A percentile compares a stretch with the other conserved stretches of the same genome.
These are phyloP conservation scores for Plebejus melissa DNA, from an alignment of 2,888 invertebrate genomes.

Conservation along the genomic window DNA sequence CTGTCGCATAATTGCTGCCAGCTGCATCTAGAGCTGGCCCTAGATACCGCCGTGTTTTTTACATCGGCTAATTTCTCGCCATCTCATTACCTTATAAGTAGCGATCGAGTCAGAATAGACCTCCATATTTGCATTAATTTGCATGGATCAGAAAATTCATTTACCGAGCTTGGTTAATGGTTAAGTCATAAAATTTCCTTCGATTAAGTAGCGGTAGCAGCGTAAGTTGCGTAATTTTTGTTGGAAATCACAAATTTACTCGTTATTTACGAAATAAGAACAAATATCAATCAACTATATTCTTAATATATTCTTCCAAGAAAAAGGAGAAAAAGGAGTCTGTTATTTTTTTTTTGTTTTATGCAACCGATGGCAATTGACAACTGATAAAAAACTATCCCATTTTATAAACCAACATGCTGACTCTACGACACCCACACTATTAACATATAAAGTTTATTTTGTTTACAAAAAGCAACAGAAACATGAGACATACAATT, in stretches of 20 bases:
- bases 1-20: slow-evolving; percentile 42
- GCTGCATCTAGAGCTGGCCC: slow-evolving; percentile 37
- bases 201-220: neutral
- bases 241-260: neutral
- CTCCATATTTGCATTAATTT: slow-evolving; percentile 15
- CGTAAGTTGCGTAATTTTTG: neutral
- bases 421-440: slow-evolving; percentile 20
- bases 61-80: slow-evolving; percentile 29
- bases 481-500: slow-evolving; percentile 31
- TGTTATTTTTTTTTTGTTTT: neutral
- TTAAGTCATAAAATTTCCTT: slow-evolving; percentile 11
- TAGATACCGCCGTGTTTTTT: slow-evolving; percentile 34
- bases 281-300: too few relatives aligned
- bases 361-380: neutral
- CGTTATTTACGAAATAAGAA: too few relatives aligned
- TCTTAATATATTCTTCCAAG: too few relatives aligned
- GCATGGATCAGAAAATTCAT: neutral
- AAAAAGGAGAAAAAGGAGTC: neutral
- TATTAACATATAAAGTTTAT: slow-evolving; percentile 45
- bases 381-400: neutral
- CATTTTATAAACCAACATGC: neutral
- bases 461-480: slow-evolving; percentile 44
- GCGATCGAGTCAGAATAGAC: slow-evolving; percentile 8
- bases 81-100: slow-evolving; percentile 15
- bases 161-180: neutral